Evolutionary conservation across 2,113 vertebrate genomes (phyloP).

Genomic region (Raja brachyura): DNA sequence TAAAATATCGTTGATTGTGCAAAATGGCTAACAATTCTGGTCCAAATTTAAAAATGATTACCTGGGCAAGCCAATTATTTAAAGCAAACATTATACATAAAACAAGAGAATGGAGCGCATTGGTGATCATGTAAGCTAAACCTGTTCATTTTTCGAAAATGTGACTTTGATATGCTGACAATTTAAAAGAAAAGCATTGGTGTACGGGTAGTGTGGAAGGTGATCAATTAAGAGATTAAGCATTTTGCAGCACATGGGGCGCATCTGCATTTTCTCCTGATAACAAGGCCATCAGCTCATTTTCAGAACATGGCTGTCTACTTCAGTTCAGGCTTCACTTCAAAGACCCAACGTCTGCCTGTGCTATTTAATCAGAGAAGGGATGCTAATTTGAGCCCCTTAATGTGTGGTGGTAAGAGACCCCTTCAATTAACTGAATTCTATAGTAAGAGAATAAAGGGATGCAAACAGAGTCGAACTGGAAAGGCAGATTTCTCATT

Average conservation of each 20-base stretch:
- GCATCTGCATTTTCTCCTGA: slow-evolving; percentile 81
- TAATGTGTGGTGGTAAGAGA: slow-evolving; percentile 89
- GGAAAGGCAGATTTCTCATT: slow-evolving; percentile 86
- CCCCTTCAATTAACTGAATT: slow-evolving; percentile 99
- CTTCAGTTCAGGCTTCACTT: slow-evolving; percentile 78
- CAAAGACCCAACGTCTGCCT: slow-evolving; percentile 77
- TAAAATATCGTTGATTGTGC: slow-evolving; percentile 39
- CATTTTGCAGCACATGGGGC: slow-evolving; percentile 82
- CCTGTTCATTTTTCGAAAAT: slow-evolving; percentile 55
- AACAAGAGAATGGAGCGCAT: neutral
- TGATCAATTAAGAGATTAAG: slow-evolving; percentile 99
- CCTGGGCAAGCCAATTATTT: neutral
- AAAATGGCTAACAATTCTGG: neutral
- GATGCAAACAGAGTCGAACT: slow-evolving; percentile 76
- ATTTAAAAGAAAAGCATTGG: slow-evolving; percentile 40
- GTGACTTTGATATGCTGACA: slow-evolving; percentile 55
- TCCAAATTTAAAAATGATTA: neutral
- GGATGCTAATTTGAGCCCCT: slow-evolving; percentile 93
- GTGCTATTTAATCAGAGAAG: slow-evolving; percentile 78
- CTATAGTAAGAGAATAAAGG: slow-evolving; percentile 75
- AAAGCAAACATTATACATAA: neutral
- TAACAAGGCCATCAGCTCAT: slow-evolving; percentile 96
- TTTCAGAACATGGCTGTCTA: slow-evolving; percentile 78
- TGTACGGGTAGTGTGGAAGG: slow-evolving; percentile 62
- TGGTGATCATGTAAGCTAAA: slow-evolving; percentile 43